Base-by-base conservation (phyloP, 2,888 invertebrate genomes). In the Sturmia bella region DNA sequence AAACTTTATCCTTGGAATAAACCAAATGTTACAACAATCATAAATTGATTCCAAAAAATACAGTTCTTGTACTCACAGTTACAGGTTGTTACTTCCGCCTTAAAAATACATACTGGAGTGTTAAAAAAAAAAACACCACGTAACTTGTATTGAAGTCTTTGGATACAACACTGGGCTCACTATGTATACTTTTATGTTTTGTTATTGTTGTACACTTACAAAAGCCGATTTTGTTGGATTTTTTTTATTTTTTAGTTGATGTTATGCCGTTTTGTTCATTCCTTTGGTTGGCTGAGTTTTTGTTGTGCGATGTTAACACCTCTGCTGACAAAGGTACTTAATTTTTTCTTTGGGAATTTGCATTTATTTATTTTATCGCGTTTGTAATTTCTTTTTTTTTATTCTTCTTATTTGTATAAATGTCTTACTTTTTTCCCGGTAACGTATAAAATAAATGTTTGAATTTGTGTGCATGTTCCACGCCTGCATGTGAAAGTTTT, bases 261-360 rank as follows among this genome's bases (percentile, higher is more conserved):
- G 57, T 77, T 63, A 15, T 50, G 37, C 52, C 41, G 39, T 70
- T 63, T 52, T 75, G 80, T 64, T 76, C 70, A 68, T 80, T 63
- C 63, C 72, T 68, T 61, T 64, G 59, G 66, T 68, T 61, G 77
- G 56, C 39, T 70, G 72, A 52, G 45, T 68, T 80, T 15, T 56
- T 52, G 76, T 21, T 81, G 57, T 66, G 54, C 78, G 45, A 70
- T 78, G 82, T 82, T 82, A 82, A 82, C 82, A 82, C 82, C 82
- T 78, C 73, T 64, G 64, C 82, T 82, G 82, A 82, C 82, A 82
- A 70, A 78, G 70, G 78, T 74, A 82, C 82, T 78, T 82, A 82
- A 78, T 78, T 82, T 82, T 82, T 82, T 82, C 82, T 82, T 75
- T 78, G 74, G 74, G 74, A 82, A 82, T 82, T 82, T 78, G 74